phyloP scores from a whole-genome alignment of 2,888 invertebrate species.

The Leptopilina syphax region DNA sequence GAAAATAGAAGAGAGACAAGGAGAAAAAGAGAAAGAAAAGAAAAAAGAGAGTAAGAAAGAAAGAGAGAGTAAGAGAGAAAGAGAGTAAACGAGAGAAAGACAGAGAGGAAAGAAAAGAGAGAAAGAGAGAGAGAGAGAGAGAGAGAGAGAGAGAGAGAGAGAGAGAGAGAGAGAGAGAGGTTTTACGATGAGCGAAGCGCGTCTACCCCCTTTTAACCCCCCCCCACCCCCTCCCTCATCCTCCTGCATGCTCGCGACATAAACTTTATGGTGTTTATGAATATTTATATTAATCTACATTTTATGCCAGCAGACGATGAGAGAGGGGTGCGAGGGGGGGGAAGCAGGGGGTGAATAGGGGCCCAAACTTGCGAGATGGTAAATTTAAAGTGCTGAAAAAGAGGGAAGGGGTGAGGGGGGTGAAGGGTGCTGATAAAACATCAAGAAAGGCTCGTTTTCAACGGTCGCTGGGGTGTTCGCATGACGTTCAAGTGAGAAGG shows the following conservation, averaged over 20 bases:
- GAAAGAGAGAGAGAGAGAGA: too few species aligned
- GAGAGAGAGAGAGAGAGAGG: constrained; percentile 38
- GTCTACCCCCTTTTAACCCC: not conserved
- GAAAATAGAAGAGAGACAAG: too few species aligned
- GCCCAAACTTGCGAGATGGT: not conserved
- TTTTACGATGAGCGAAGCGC: constrained; percentile 72
- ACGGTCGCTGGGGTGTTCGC: constrained; percentile 57
- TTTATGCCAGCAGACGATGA: constrained; percentile 68
- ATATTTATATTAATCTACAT: constrained; percentile 77
- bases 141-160: too few species aligned
- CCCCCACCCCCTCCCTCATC: constrained; percentile 32
- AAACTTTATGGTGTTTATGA: constrained; percentile 77
- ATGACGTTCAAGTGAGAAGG: constrained; percentile 49
- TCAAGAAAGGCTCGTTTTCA: constrained; percentile 54
- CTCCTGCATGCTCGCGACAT: constrained; percentile 67
- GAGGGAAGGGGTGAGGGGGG: not conserved
- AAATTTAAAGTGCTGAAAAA: constrained; percentile 3
- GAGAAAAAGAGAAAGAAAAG: too few species aligned
- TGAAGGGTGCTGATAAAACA: constrained; percentile 52
- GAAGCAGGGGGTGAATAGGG: constrained; percentile 43
- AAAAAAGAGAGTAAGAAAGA: too few species aligned
- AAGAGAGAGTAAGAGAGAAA: too few species aligned
- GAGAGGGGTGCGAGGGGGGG: constrained; percentile 44
- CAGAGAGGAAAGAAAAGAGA: too few species aligned
- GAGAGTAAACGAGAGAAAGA: too few species aligned